Evolutionary conservation across 1,140 invertebrate species (phyloP).

Genomic region (Pogonognathellus flavescens): DNA sequence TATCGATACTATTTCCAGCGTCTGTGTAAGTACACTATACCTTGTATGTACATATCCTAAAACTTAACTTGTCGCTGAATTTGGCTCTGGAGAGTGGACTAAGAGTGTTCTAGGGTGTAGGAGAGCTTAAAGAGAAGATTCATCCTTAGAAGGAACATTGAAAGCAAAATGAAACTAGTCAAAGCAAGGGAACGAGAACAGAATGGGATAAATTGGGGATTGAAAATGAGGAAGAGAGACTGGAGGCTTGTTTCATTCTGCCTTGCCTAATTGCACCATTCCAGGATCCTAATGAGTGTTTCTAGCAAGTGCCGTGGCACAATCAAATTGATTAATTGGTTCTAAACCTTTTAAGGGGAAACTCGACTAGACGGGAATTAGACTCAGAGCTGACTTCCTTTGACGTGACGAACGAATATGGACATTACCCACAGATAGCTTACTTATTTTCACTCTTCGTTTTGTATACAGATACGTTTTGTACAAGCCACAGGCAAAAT

Average conservation of each 20-base stretch:
- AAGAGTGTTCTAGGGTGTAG: neutral
- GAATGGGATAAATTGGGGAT: neutral
- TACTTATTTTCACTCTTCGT: slow-evolving; percentile 2
- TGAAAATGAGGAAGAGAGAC: slow-evolving; percentile 29
- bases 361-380: slow-evolving; percentile 21
- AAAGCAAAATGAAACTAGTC: neutral
- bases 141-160: neutral
- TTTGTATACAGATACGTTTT: neutral
- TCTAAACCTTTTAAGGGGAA: slow-evolving; percentile 29
- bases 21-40: too few relatives aligned
- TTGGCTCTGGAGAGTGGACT: neutral
- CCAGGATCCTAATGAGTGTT: slow-evolving; percentile 48
- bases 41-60: too few relatives aligned
- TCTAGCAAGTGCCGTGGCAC: slow-evolving; percentile 45
- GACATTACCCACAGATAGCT: neutral
- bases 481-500: neutral
- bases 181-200: neutral
- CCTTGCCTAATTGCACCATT: slow-evolving; percentile 44
- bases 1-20: too few relatives aligned
- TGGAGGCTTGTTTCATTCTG: slow-evolving; percentile 6
- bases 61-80: too few relatives aligned
- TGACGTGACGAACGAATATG: slow-evolving; percentile 14
- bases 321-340: slow-evolving; percentile 54
- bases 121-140: neutral
- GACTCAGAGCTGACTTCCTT: neutral